Evolutionary conservation across 2,797 vertebrate genomes (phyloP), one percentile per base, ranked within the genome.

Genomic region (Eremophila alpestris): DNA sequence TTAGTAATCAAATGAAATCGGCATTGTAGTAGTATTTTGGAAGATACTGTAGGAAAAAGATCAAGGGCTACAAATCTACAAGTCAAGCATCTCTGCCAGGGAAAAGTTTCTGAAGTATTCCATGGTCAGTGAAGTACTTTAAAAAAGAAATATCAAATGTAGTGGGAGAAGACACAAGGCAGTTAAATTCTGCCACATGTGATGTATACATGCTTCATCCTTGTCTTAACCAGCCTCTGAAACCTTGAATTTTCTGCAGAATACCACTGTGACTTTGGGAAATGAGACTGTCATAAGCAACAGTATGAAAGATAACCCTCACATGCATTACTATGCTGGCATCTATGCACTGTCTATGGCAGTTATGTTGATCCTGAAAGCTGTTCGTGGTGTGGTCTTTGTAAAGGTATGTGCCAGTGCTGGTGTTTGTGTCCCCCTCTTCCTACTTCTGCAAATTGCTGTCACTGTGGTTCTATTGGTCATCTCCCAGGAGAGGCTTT

Each of bases 231-330:
- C 48, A 21, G 70, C 60, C 15, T 38, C 38, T 69, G 32, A 48
- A 92, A 70, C 38, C 60, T 84, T 90, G 89, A 24, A 64, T 92
- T 97, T 96, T 84, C 54, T 95, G 75, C 97, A 99, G 99, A 99
- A 99, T 90, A 95, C 97, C 29, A 98, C 98, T 0, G 97, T 98
- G 94, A 94, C 90, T 43, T 83, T 97, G 76, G 98, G 98, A 69
- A 99, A 99, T 96, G 97, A 96, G 79, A 98, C 98, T 0, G 73
- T 96, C 5, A 73, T 99, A 95, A 99, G 98, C 52, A 79, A 63
- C 93, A 99, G 98, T 90, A 99, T 99, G 98, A 98, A 98, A 82
- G 99, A 99, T 95, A 98, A 99, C 65, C 99, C 99, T 81, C 96
- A 97, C 95, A 98, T 99, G 98, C 98, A 97, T 41, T 98, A 99